A percentile compares a stretch with the other conserved stretches of the same genome.
These are phyloP conservation scores for Corythoichthys haematopterus DNA, from an alignment of 2,113 vertebrate species.

Conservation along the genomic window DNA sequence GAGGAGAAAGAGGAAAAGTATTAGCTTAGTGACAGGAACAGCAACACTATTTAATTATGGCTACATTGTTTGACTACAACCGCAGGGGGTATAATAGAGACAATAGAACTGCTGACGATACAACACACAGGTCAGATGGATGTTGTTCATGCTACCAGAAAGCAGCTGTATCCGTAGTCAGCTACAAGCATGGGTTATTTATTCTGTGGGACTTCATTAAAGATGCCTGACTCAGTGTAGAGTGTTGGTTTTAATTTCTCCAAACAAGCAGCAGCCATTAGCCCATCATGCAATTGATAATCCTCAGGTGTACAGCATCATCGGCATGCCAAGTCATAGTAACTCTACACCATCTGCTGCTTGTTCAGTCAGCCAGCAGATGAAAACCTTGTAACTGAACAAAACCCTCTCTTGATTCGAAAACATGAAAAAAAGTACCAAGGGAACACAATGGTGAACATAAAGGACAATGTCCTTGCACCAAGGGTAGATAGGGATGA, in stretches of 20 bases:
- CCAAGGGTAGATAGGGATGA: not conserved
- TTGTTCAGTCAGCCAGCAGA: constrained; percentile 37
- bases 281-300: constrained; percentile 54
- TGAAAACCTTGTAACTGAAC: constrained; percentile 40
- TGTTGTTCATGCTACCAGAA: constrained; percentile 9
- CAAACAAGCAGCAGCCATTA: constrained; percentile 45
- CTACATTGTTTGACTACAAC: not conserved
- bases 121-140: constrained; percentile 38
- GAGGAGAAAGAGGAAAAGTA: not conserved
- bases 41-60: not conserved
- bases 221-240: constrained; percentile 38
- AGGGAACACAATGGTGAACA: not conserved
- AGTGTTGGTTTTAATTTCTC: constrained; percentile 55
- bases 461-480: not conserved
- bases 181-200: constrained; percentile 46
- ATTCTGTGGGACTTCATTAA: constrained; percentile 55
- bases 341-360: constrained; percentile 61
- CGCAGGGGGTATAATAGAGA: constrained; percentile 18
- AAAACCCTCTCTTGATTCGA: constrained; percentile 7
- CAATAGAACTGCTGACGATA: constrained; percentile 27
- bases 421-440: not conserved
- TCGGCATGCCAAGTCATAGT: constrained; percentile 22
- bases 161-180: constrained; percentile 33
- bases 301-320: constrained; percentile 48
- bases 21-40: not conserved